A percentile compares a stretch with the other conserved stretches of the same genome.
phyloP scores from a whole-genome alignment of 37 sponge, comb jelly and placozoan genomes.

The Geodia barretti region DNA sequence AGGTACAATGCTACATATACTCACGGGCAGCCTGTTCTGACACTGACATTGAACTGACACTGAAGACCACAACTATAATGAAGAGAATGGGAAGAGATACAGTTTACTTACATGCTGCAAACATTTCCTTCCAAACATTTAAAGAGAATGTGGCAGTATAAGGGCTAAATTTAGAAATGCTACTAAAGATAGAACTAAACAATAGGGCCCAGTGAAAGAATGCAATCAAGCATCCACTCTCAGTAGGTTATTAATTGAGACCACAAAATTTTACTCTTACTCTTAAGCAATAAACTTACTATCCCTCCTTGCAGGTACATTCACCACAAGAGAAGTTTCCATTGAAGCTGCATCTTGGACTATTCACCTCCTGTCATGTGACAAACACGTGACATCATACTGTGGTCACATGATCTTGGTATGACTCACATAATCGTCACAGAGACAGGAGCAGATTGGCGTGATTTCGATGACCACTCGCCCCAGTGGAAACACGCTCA shows the following conservation, averaged over 20 bases:
- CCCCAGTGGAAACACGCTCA: neutral
- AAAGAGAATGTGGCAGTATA: too few relatives aligned
- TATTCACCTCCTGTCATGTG: neutral
- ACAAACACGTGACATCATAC: neutral
- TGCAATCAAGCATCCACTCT: too few relatives aligned
- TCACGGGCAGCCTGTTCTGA: neutral
- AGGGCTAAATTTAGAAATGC: too few relatives aligned
- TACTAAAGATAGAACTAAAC: too few relatives aligned
- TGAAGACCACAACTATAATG: neutral
- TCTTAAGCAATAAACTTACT: neutral
- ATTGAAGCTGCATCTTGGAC: neutral
- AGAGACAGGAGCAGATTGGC: neutral
- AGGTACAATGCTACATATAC: neutral
- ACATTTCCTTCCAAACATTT: too few relatives aligned
- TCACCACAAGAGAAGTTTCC: neutral
- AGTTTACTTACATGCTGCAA: neutral
- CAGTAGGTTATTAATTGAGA: too few relatives aligned
- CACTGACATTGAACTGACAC: neutral
- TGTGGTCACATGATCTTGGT: neutral
- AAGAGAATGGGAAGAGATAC: neutral
- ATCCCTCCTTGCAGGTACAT: neutral
- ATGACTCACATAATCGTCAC: neutral
- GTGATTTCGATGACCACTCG: neutral
- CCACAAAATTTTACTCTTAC: too few relatives aligned
- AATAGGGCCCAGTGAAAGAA: too few relatives aligned